Conservation (phyloP, 2,797 vertebrate genomes). For the Etheostoma perlongum region DNA sequence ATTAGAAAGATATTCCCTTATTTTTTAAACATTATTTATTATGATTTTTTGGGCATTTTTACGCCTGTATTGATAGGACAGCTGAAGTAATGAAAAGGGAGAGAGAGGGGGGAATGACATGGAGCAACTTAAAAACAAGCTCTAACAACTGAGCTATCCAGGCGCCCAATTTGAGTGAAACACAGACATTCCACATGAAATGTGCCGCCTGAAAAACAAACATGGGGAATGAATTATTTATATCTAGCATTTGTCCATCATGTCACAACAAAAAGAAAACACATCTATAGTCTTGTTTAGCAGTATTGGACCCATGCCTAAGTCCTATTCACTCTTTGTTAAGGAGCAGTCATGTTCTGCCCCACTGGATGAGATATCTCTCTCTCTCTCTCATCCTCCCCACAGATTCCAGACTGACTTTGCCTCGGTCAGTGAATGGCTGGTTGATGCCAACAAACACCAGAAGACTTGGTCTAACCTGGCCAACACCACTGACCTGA, state of each 20-base stretch:
- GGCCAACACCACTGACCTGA: slow-evolving; percentile 79
- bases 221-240: not conserved
- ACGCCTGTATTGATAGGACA: too few species aligned
- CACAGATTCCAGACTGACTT: slow-evolving; percentile 89
- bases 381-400: slow-evolving; percentile 43
- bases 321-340: slow-evolving; percentile 13
- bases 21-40: too few species aligned
- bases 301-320: slow-evolving; percentile 12
- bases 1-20: not conserved
- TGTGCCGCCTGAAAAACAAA: not conserved
- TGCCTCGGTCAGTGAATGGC: slow-evolving; percentile 85
- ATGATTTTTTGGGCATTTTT: too few species aligned
- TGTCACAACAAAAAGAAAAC: not conserved
- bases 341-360: slow-evolving; percentile 46
- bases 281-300: not conserved
- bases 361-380: slow-evolving; percentile 34
- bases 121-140: too few species aligned
- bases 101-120: too few species aligned
- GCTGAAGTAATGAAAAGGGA: too few species aligned
- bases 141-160: too few species aligned
- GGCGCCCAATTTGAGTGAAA: slow-evolving; percentile 13
- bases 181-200: not conserved
- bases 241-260: not conserved
- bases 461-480: slow-evolving; percentile 86
- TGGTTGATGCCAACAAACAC: slow-evolving; percentile 84